Base-by-base conservation (phyloP, 2,888 invertebrate species). In the Acronicta alni region DNA sequence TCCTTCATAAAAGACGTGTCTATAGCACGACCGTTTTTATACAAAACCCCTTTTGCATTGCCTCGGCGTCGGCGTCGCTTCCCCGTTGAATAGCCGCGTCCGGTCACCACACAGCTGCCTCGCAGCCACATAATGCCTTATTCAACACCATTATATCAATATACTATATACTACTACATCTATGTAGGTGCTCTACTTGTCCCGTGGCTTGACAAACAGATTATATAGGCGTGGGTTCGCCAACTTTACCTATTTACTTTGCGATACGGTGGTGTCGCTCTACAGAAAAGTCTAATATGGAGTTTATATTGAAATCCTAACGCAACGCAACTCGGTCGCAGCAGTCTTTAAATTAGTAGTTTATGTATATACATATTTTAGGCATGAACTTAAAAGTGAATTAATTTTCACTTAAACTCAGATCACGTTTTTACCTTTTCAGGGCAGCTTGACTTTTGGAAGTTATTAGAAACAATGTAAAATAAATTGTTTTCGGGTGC, bases 161-260 rank as follows among this genome's bases (percentile, higher is more conserved):
- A 43, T 52, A 32, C 39, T 15, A 20, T 32, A 14, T 32, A 14
- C n/a, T 14, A 32, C 12, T n/a, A 35, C 2, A 35, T 1, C 0
- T 4, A n/a, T 46, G 20, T 47, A 54, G 47, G 23, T 46, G 26
- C 16, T 64, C 49, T 30, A 41, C 17, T 16, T 51, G 12, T 32
- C 32, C 17, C 12, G 37, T 16, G 32, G 42, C 18, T 26, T 42
- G 16, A 44, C 39, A 42, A 67, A 53, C 56, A 57, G 43, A 48
- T n/a, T n/a, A n/a, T 61, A 48, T 58, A 74, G 69, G 58, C 55
- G 75, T 53, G 70, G 71, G 45, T 35, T 71, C 57, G 68, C 45
- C 8, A 44, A 62, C 52, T 42, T 35, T 75, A n/a, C 35, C 35
- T 35, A 55, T 72, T 69, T 74, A 60, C 51, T 53, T 63, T 61